These are phyloP conservation scores for Rhabditoides inermis DNA, from an alignment of 2,888 invertebrate genomes.

Conservation along the genomic window DNA sequence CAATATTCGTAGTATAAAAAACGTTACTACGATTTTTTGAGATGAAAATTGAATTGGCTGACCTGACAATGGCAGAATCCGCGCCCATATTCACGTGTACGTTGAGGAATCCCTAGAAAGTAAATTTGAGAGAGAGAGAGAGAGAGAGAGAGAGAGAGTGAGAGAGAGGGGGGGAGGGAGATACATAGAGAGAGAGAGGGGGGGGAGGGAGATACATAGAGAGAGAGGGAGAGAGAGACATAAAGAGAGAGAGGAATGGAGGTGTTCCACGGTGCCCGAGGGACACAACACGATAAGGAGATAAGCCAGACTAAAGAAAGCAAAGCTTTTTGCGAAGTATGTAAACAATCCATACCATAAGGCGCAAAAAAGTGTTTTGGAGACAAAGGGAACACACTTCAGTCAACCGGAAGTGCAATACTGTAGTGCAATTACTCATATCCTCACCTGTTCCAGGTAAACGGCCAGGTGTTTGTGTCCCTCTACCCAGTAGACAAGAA, in stretches of 20 bases:
- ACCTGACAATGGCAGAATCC: not conserved
- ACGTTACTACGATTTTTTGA: too few species aligned
- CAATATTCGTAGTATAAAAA: too few species aligned
- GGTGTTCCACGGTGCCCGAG: not conserved
- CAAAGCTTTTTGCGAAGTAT: too few species aligned
- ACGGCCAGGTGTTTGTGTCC: slow-evolving; percentile 17
- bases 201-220: not conserved
- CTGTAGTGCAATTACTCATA: too few species aligned
- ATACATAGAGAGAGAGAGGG: not conserved
- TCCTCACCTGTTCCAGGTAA: too few species aligned
- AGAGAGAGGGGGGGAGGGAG: not conserved
- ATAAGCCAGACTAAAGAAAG: not conserved
- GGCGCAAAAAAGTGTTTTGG: too few species aligned
- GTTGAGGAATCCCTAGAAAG: not conserved
- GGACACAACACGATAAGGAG: not conserved
- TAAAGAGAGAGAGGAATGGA: not conserved
- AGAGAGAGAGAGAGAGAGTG: not conserved
- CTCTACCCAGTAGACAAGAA: slow-evolving; percentile 26
- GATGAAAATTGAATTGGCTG: slow-evolving; percentile 5
- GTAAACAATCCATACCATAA: too few species aligned
- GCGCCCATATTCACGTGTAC: not conserved
- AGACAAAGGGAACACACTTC: too few species aligned
- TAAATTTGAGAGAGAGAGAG: not conserved
- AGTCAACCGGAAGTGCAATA: too few species aligned
- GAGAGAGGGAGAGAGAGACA: not conserved